These are phyloP conservation scores for Porites evermanni DNA, from an alignment of 92 coral and sea anemone genomes.

Conservation along the genomic window DNA sequence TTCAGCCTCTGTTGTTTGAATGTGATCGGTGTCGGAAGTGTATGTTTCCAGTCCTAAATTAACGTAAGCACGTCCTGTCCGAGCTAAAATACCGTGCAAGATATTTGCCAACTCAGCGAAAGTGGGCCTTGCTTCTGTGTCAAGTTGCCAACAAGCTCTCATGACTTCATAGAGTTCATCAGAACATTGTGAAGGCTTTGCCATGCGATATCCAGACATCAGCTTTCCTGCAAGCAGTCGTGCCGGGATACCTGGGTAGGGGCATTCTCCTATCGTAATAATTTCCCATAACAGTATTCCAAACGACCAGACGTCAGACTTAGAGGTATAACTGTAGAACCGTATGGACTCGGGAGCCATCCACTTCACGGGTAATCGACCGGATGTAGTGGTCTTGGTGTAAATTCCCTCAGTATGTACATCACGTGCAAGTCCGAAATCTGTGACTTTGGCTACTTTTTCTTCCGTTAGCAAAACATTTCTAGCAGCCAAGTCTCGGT, in stretches of 20 bases:
- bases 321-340: conserved; percentile 61
- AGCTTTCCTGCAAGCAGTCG: conserved; percentile 60
- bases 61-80: conserved; percentile 52
- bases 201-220: conserved; percentile 68
- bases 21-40: neutral
- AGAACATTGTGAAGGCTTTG: conserved; percentile 72
- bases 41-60: conserved; percentile 35
- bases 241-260: conserved; percentile 74
- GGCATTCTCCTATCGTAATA: conserved; percentile 74
- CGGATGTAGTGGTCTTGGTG: conserved; percentile 58
- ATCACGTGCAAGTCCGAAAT: conserved; percentile 79
- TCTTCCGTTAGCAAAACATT: conserved; percentile 63
- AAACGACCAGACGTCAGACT: conserved; percentile 79
- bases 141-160: conserved; percentile 77
- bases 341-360: conserved; percentile 84
- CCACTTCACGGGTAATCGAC: conserved; percentile 79
- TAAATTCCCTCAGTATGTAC: conserved; percentile 70
- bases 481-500: conserved; percentile 81
- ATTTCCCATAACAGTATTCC: conserved; percentile 82
- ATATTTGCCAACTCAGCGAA: conserved; percentile 65
- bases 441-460: conserved; percentile 69
- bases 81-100: conserved; percentile 43
- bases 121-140: conserved; percentile 66
- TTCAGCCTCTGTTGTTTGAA: neutral
- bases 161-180: conserved; percentile 72